phyloP scores from a whole-genome alignment of 92 coral and sea anemone species.

The Metridium senile region DNA sequence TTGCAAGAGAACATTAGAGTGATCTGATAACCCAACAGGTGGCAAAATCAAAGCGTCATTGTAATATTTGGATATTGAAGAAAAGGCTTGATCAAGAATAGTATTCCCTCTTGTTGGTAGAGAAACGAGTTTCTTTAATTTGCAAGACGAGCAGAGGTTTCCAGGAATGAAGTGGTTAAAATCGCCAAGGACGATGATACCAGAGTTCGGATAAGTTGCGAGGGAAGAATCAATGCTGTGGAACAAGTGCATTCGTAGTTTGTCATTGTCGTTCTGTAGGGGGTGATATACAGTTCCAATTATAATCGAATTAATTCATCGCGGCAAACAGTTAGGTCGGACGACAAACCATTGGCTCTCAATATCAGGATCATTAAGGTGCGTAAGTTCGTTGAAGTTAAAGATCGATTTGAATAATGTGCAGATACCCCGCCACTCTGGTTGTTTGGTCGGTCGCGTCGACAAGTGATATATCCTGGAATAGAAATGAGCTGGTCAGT shows the following conservation, averaged over 20 bases:
- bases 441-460: conserved; percentile 32
- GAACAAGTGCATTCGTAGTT: conserved; percentile 31
- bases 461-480: conserved; percentile 35
- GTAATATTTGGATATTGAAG: conserved; percentile 21
- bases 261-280: conserved; percentile 18
- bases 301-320: conserved; percentile 41
- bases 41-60: conserved; percentile 32
- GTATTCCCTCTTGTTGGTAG: conserved; percentile 37
- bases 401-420: neutral
- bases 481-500: conserved; percentile 27
- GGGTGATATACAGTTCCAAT: conserved; percentile 28
- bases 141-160: conserved; percentile 19
- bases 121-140: conserved; percentile 30
- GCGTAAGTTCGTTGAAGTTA: conserved; percentile 2
- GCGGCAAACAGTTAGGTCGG: conserved; percentile 35
- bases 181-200: conserved; percentile 33
- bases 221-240: conserved; percentile 15
- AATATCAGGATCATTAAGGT: conserved; percentile 6
- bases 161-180: conserved; percentile 48
- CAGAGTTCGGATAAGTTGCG: conserved; percentile 37
- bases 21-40: conserved; percentile 51
- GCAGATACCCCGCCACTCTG: conserved; percentile 42
- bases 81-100: conserved; percentile 29
- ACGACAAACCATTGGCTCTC: conserved; percentile 47
- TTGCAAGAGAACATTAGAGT: conserved; percentile 43